phyloP scores from a whole-genome alignment of 1,140 invertebrate genomes.

The Berghia stephanieae region DNA sequence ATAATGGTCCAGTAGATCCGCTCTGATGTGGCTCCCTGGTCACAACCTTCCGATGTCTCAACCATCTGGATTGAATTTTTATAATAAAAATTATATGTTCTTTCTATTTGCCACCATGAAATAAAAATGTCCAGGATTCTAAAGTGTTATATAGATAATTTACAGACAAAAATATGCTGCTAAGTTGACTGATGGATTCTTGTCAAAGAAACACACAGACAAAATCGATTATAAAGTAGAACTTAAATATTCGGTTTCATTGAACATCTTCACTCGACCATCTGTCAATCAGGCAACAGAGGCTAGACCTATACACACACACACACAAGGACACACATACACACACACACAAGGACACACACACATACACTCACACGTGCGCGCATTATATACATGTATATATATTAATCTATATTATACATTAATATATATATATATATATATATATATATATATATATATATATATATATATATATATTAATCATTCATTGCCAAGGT shows the following conservation, averaged over 20 bases:
- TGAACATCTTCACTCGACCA: too few species aligned
- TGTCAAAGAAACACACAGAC: background rate
- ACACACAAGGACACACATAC: too few species aligned
- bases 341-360: constrained; percentile 16
- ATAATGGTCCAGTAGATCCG: constrained; percentile 67
- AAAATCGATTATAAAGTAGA: background rate
- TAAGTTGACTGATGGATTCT: background rate
- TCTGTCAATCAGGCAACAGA: too few species aligned
- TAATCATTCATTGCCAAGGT: too few species aligned
- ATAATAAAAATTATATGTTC: too few species aligned
- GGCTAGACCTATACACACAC: background rate
- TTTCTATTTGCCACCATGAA: background rate
- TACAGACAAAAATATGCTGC: background rate
- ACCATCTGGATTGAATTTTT: constrained; percentile 27
- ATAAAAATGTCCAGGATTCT: too few species aligned
- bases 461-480: too few species aligned
- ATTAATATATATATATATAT: too few species aligned
- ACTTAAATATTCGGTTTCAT: background rate
- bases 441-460: too few species aligned
- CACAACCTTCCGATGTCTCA: constrained; percentile 40
- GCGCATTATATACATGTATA: too few species aligned
- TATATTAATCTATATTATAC: too few species aligned
- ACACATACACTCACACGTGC: background rate
- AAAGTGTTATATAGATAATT: too few species aligned
- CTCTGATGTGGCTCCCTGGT: constrained; percentile 45